These are phyloP conservation scores for Odontocolon sp. DNA, from an alignment of 2,888 invertebrate genomes.

Conservation along the genomic window DNA sequence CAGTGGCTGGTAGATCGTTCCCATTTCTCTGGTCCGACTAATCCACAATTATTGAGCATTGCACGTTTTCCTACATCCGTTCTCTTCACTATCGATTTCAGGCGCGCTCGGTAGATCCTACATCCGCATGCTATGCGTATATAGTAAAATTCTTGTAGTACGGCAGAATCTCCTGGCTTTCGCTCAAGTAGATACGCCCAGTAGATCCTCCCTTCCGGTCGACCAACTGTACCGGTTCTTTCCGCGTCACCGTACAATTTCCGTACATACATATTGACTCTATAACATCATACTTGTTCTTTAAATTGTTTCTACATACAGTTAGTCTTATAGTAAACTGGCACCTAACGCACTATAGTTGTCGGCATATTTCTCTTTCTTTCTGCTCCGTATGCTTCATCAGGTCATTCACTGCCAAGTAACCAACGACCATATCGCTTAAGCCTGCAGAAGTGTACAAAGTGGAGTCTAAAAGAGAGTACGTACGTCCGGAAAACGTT, in stretches of 20 bases:
- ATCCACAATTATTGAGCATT: constrained; percentile 22
- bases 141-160: constrained; percentile 5
- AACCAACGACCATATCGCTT: too few relatives aligned
- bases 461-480: constrained; percentile 17
- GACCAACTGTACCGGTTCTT: constrained; percentile 69
- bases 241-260: constrained; percentile 13
- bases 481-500: constrained; percentile 64
- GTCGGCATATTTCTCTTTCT: too few relatives aligned
- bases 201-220: constrained; percentile 65
- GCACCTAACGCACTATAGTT: too few relatives aligned
- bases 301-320: background rate
- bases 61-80: constrained; percentile 20
- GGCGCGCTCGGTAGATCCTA: constrained; percentile 37
- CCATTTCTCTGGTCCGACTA: constrained; percentile 44
- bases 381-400: too few relatives aligned
- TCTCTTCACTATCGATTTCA: constrained; percentile 73
- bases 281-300: background rate
- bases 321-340: too few relatives aligned
- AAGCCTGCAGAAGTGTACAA: too few relatives aligned
- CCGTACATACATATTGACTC: background rate
- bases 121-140: constrained; percentile 18
- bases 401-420: too few relatives aligned
- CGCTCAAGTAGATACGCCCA: constrained; percentile 58
- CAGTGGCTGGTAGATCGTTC: constrained; percentile 21
- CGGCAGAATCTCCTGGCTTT: constrained; percentile 61